Evolutionary conservation across 2,888 invertebrate genomes (phyloP).

Genomic region (Arenicola marina): DNA sequence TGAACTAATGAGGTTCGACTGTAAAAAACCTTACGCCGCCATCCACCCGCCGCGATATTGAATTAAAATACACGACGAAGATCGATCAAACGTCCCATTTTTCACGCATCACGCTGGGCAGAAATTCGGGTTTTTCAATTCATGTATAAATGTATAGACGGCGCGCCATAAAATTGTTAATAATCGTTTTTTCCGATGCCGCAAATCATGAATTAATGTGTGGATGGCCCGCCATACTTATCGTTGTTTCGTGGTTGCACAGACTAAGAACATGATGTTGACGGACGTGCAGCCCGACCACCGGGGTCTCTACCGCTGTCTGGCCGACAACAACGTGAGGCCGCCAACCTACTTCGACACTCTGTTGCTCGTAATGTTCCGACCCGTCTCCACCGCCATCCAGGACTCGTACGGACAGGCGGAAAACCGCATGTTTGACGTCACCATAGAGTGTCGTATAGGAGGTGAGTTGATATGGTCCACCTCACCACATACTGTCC

Average conservation of each 20-base stretch:
- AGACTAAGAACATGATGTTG: background rate
- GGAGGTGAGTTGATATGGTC: constrained; percentile 23
- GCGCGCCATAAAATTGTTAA: too few species aligned
- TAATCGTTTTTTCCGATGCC: too few species aligned
- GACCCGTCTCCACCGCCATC: constrained; percentile 46
- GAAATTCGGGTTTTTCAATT: too few species aligned
- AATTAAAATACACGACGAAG: too few species aligned
- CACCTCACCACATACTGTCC: background rate
- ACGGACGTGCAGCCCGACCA: constrained; percentile 20
- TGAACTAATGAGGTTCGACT: too few species aligned
- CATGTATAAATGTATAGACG: too few species aligned
- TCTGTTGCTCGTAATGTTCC: constrained; percentile 44
- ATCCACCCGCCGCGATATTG: too few species aligned
- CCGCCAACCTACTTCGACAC: constrained; percentile 53
- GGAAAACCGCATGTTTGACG: constrained; percentile 50
- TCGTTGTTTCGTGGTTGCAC: background rate
- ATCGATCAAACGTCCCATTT: too few species aligned
- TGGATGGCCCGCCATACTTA: too few species aligned
- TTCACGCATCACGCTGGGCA: too few species aligned
- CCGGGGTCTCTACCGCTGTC: constrained; percentile 56
- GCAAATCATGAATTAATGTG: too few species aligned
- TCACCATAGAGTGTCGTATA: constrained; percentile 53
- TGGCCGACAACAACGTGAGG: constrained; percentile 58
- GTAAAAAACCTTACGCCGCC: too few species aligned
- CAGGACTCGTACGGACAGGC: constrained; percentile 57